Base-by-base conservation (phyloP, 2,113 vertebrate species). In the Colistium nudipinnis region DNA sequence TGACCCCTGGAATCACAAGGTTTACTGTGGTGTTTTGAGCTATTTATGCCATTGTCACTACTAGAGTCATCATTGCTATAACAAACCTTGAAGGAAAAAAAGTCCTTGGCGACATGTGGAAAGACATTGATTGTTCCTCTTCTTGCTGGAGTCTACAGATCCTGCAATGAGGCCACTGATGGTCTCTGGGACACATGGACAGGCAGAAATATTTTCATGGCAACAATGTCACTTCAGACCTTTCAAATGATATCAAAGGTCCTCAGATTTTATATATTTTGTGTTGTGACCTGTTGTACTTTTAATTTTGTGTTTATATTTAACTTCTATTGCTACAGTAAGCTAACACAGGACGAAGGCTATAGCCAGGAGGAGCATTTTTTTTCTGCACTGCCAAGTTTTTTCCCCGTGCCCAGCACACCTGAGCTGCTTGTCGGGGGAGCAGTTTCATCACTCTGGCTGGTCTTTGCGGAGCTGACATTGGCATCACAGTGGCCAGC, bases 151-250 rank as follows among this genome's bases (percentile, higher is more conserved):
- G 55, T 52, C 14, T 52, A 52, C 55, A 70, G 35, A 24, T 60
- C 35, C 36, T n/a, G 14, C 20, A 49, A 27, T 38, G 45, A 57
- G 20, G 19, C 54, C 13, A 36, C 48, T 28, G 25, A n/a, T n/a
- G n/a, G n/a, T n/a, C n/a, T n/a, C n/a, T n/a, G n/a, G n/a, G n/a
- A 28, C 5, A 17, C 48, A 51, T 51, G 8, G 19, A 64, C 25
- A 64, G 35, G 45, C 10, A 52, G 28, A 31, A 45, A 53, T 20
- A 70, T 70, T 52, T 61, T 62, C 20, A 9, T 12, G 36, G 47
- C 38, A 43, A 35, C 36, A 44, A 53, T 52, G 39, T 61, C 25
- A 19, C 56, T 61, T 44, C 39, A 45, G 27, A 61, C 16, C 19
- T 35, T 61, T 35, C 22, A 31, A 33, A 53, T 44, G 12, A 53